Percentiles rank a stretch among this genome's conserved stretches.
Evolutionary conservation across 1,140 invertebrate genomes (phyloP).

Genomic region (Acromyrmex charruanus): DNA sequence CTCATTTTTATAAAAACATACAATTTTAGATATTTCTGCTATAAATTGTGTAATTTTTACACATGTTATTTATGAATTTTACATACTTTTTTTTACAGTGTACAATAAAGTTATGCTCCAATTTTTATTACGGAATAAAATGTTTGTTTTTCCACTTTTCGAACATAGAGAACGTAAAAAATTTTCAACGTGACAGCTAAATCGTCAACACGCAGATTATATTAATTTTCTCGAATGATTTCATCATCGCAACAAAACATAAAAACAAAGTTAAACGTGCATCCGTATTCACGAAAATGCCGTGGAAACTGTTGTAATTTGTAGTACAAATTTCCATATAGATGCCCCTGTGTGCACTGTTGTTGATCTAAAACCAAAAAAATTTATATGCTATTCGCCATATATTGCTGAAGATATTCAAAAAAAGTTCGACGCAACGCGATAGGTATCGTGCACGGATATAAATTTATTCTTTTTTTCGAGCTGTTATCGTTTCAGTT

Average conservation of each 20-base stretch:
- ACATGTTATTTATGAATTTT: too few species aligned
- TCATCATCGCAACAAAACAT: constrained; percentile 2
- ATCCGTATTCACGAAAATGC: not conserved
- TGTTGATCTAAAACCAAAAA: constrained; percentile 37
- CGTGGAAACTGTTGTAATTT: constrained; percentile 51
- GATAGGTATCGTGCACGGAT: constrained; percentile 45
- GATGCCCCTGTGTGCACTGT: constrained; percentile 6
- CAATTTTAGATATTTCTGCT: too few species aligned
- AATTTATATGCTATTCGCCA: constrained; percentile 42
- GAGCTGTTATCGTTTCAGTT: constrained; percentile 53
- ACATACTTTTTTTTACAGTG: too few species aligned
- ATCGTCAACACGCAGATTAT: not conserved
- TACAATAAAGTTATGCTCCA: not conserved
- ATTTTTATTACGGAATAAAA: not conserved
- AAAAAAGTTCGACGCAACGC: constrained; percentile 49
- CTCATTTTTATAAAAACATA: too few species aligned
- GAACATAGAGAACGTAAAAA: not conserved
- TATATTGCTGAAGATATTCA: constrained; percentile 60
- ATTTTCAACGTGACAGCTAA: not conserved
- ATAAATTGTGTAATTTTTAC: too few species aligned
- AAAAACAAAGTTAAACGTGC: not conserved
- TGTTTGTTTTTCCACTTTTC: not conserved
- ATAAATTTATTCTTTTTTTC: constrained; percentile 54
- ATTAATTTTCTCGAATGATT: constrained; percentile 41
- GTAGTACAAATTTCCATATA: constrained; percentile 58